A percentile compares a stretch with the other conserved stretches of the same genome.
These are phyloP conservation scores for Echeneis naucrates DNA, from an alignment of 2,797 vertebrate species.

Conservation along the genomic window DNA sequence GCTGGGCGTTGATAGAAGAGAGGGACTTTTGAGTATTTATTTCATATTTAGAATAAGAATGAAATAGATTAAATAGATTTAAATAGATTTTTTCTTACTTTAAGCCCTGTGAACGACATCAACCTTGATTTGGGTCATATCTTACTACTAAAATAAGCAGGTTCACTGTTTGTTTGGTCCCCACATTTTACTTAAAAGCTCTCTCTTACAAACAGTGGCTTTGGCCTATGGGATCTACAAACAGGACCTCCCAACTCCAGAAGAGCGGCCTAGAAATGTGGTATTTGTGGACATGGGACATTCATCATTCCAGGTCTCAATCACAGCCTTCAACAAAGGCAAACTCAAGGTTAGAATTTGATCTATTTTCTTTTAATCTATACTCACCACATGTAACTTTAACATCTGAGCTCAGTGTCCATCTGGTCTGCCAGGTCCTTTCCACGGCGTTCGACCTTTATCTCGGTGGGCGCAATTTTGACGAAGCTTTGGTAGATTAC, in stretches of 20 bases:
- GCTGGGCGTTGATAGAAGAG: too few relatives aligned
- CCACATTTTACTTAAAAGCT: not conserved
- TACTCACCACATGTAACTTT: constrained; percentile 6
- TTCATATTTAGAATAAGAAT: too few relatives aligned
- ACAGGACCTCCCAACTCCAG: constrained; percentile 94
- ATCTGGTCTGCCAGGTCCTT: constrained; percentile 86
- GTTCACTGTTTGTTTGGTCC: not conserved
- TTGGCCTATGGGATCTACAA: constrained; percentile 99
- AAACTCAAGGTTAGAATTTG: constrained; percentile 91
- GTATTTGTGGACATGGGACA: constrained; percentile 98
- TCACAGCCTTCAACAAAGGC: constrained; percentile 96
- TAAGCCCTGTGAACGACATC: too few relatives aligned
- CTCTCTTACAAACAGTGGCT: constrained; percentile 85
- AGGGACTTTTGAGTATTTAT: too few relatives aligned
- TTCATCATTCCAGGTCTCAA: constrained; percentile 95
- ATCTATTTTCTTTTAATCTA: not conserved
- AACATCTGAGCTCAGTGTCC: constrained; percentile 18
- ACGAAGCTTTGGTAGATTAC: constrained; percentile 92
- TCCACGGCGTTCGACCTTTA: constrained; percentile 92
- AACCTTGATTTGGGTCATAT: not conserved
- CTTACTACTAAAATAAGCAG: not conserved
- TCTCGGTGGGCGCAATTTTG: constrained; percentile 94
- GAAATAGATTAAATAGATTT: too few relatives aligned
- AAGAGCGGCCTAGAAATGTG: constrained; percentile 96
- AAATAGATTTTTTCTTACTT: too few relatives aligned